Evolutionary conservation across 2,888 invertebrate species (phyloP).

Genomic region (Spisula subtruncata): DNA sequence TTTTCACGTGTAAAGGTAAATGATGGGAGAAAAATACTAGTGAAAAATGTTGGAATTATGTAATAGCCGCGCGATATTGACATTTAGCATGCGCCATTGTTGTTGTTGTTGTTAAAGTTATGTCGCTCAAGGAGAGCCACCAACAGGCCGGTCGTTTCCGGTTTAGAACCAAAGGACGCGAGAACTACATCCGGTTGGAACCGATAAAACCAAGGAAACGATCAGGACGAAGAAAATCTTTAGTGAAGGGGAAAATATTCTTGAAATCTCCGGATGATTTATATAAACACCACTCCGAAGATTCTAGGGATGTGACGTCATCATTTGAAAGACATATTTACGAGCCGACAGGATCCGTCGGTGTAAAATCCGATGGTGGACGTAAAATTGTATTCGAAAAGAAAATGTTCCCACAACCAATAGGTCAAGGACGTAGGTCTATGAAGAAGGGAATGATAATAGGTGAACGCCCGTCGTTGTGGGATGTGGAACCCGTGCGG

Average conservation of each 20-base stretch:
- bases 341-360: slow-evolving; percentile 3
- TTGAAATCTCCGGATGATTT: slow-evolving; percentile 48
- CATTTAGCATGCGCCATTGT: no score
- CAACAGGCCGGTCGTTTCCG: slow-evolving; percentile 30
- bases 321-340: slow-evolving; percentile 46
- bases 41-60: not conserved
- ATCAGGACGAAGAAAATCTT: slow-evolving; percentile 41
- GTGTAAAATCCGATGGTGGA: slow-evolving; percentile 17
- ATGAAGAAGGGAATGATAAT: slow-evolving; percentile 67
- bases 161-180: slow-evolving; percentile 29
- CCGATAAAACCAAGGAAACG: slow-evolving; percentile 37
- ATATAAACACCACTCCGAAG: slow-evolving; percentile 50
- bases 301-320: slow-evolving; percentile 49
- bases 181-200: slow-evolving; percentile 21
- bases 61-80: not conserved
- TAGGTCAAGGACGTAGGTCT: slow-evolving; percentile 10
- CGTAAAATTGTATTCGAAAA: slow-evolving; percentile 52
- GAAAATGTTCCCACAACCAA: not conserved
- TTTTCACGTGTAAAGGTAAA: not conserved
- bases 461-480: slow-evolving; percentile 63
- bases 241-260: slow-evolving; percentile 58
- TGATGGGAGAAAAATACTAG: not conserved
- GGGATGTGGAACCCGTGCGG: slow-evolving; percentile 41
- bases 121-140: slow-evolving; percentile 11
- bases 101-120: not conserved